Evolutionary conservation across 2,113 vertebrate species (phyloP).

Genomic region (Semnopithecus entellus): DNA sequence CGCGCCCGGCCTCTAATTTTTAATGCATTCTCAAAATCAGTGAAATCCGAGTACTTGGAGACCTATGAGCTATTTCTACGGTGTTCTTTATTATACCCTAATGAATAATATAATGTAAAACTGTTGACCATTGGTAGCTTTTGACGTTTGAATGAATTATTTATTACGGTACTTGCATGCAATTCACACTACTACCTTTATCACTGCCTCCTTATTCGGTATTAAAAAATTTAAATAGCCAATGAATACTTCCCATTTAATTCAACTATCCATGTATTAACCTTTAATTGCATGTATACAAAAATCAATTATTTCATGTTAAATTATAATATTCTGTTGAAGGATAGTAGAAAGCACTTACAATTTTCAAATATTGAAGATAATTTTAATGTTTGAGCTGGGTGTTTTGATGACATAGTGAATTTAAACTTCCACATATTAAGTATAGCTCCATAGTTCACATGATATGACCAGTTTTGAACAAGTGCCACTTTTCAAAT

Average conservation of each 20-base stretch:
- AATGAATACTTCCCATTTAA: not conserved
- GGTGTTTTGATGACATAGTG: not conserved
- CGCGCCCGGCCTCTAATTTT: too few relatives aligned
- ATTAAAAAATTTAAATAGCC: not conserved
- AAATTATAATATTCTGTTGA: not conserved
- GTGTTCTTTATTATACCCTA: not conserved
- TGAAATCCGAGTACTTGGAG: slow-evolving; percentile 31
- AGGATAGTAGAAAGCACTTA: not conserved
- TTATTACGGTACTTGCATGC: not conserved
- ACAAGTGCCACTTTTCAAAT: not conserved
- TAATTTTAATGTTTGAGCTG: not conserved
- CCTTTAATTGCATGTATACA: not conserved
- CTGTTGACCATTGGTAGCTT: slow-evolving; percentile 19
- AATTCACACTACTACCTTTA: not conserved
- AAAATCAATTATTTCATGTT: not conserved
- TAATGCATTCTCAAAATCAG: not conserved
- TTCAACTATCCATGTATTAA: not conserved
- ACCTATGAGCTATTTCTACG: not conserved
- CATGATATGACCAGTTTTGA: not conserved
- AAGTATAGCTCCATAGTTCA: not conserved
- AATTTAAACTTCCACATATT: not conserved
- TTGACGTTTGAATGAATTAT: not conserved
- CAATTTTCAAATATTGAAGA: not conserved
- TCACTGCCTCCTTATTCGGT: not conserved
- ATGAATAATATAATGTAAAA: not conserved